Conservation (phyloP, 2,797 vertebrate species). For the Thalassophryne amazonica region DNA sequence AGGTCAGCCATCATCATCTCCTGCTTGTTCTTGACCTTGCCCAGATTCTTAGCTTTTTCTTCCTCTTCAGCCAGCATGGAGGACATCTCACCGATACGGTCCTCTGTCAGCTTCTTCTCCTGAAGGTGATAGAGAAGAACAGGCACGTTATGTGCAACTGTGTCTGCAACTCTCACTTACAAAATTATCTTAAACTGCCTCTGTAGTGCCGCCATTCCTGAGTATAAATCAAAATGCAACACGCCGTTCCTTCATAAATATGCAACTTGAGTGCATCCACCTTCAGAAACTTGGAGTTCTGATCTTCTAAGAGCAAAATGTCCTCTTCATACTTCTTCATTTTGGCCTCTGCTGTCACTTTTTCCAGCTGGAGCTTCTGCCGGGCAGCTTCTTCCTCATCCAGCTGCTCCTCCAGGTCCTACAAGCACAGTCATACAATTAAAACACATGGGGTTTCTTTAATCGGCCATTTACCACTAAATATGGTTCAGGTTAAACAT, state of each 20-base stretch:
- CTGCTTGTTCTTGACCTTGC: conserved; percentile 96
- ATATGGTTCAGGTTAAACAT: too few species aligned
- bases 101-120: conserved; percentile 96
- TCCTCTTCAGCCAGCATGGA: conserved; percentile 92
- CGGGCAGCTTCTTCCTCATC: conserved; percentile 95
- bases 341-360: conserved; percentile 95
- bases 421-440: neutral
- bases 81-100: conserved; percentile 89
- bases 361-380: conserved; percentile 98
- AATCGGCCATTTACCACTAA: too few species aligned
- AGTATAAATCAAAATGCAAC: neutral
- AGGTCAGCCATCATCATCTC: conserved; percentile 97
- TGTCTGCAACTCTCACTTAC: neutral
- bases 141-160: neutral
- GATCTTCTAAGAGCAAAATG: conserved; percentile 93
- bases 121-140: conserved; percentile 30
- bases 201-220: neutral
- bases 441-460: neutral
- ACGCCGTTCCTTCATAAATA: neutral
- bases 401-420: conserved; percentile 95
- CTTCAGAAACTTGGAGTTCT: conserved; percentile 95
- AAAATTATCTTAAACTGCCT: neutral
- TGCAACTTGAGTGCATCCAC: conserved; percentile 61
- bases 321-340: conserved; percentile 98
- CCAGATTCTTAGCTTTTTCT: conserved; percentile 96